Base-by-base conservation (phyloP, 1,140 invertebrate species). In the Ylistrum balloti region DNA sequence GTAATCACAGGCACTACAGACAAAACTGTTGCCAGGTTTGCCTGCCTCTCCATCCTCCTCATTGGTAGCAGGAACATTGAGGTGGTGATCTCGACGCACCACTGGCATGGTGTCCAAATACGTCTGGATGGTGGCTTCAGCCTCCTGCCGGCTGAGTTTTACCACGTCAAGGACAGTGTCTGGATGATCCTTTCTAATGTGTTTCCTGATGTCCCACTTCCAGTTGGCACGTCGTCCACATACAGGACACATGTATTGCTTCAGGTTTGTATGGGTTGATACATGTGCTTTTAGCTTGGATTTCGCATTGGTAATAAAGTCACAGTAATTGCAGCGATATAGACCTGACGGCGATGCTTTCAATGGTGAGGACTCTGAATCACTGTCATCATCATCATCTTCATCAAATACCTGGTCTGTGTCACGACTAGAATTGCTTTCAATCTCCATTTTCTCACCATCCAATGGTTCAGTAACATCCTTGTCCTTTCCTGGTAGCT, bases 1-100 rank as follows among this genome's bases (percentile, higher is more conserved):
- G 95, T 99, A 98, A 35, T 98, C 97, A 96, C 99, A 99, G 0
- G 98, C 97, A 3, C 98, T 99, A 97, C 98, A 99, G 89, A 91
- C 90, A 92, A 33, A 90, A 87, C 86, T 89, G 90, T 90, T 93
- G 89, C 89, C 86, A 45, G 11, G 33, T 56, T 88, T 90, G 7
- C 48, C 35, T 3, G 56, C 28, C 33, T 90, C 22, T 86, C 28
- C 35, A 20, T 11, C 34, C 13, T 35, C 45, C 45, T 85, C 45
- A 33, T 13, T 85, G 0, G 33, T n/a, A 34, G 74, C n/a, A 10
- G 88, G 74, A 87, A 90, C 41, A 90, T 94, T 94, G 9, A 95
- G 85, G 88, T 95, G 95, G 86, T 94, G 94, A 48, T 94, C 94
- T 20, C 95, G 87, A 85, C 93, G 91, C 13, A 94, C 93, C 85